Conservation (phyloP, 2,888 invertebrate species). For the Alsophila aescularia region DNA sequence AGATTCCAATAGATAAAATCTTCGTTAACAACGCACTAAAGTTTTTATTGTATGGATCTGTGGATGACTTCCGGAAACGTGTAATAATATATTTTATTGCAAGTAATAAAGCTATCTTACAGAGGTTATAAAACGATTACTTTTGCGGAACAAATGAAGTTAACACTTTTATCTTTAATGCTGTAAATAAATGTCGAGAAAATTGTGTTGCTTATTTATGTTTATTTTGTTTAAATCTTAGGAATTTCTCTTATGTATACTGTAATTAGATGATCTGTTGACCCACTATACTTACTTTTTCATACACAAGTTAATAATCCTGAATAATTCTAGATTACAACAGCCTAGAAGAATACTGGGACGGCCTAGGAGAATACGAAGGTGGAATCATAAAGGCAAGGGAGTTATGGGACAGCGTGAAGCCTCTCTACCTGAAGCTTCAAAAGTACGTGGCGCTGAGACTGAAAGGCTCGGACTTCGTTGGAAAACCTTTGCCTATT, state of each 20-base stretch:
- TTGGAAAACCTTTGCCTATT: constrained; percentile 75
- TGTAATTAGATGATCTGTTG: no score
- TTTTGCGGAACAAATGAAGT: constrained; percentile 8
- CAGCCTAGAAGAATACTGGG: constrained; percentile 83
- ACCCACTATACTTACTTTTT: no score
- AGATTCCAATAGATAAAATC: constrained; percentile 21
- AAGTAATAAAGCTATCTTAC: constrained; percentile 22
- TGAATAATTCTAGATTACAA: constrained; percentile 56
- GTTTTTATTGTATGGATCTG: constrained; percentile 26
- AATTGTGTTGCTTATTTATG: no score
- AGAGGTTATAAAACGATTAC: constrained; percentile 13
- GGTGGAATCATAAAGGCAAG: constrained; percentile 78
- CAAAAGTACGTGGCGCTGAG: constrained; percentile 80
- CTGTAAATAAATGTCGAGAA: neutral
- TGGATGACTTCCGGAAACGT: constrained; percentile 22
- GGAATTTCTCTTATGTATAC: no score
- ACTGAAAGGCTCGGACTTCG: constrained; percentile 75
- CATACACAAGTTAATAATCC: no score
- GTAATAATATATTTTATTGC: constrained; percentile 26
- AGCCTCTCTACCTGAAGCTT: constrained; percentile 82
- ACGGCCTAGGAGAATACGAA: constrained; percentile 79
- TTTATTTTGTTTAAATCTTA: no score
- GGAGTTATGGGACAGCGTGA: constrained; percentile 82
- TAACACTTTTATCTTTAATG: neutral
- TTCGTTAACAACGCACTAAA: constrained; percentile 31